These are phyloP conservation scores for Coenobita brevimanus DNA, from an alignment of 1,140 invertebrate genomes.

Conservation along the genomic window DNA sequence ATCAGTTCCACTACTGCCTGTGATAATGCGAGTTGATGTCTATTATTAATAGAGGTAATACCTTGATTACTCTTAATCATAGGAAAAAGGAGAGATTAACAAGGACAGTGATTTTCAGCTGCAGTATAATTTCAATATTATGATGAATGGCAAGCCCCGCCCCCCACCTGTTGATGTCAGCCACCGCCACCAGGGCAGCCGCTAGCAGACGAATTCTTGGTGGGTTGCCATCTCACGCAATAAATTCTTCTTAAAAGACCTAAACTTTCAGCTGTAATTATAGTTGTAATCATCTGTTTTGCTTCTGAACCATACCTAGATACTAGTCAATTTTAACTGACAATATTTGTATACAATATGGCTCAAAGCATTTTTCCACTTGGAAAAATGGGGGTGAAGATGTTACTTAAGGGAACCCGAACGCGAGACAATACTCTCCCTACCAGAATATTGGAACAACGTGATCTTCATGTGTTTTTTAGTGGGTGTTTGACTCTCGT, in stretches of 20 bases:
- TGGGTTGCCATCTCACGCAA: background rate
- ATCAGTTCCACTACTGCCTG: no score
- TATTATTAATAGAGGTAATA: no score
- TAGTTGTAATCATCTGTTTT: no score
- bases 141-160: slow-evolving; percentile 43
- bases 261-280: slow-evolving; percentile 27
- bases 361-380: no score
- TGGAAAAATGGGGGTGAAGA: background rate
- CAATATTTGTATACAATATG: no score
- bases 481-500: slow-evolving; percentile 37
- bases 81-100: no score
- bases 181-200: slow-evolving; percentile 27
- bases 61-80: no score
- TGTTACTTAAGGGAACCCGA: slow-evolving; percentile 5
- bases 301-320: no score
- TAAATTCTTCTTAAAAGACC: slow-evolving; percentile 28
- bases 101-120: no score
- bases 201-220: slow-evolving; percentile 47
- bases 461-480: slow-evolving; percentile 36
- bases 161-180: slow-evolving; percentile 45
- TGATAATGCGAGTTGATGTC: no score
- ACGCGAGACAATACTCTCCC: background rate
- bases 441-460: slow-evolving; percentile 28
- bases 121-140: no score
- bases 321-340: no score